These are phyloP conservation scores for Pelobates fuscus DNA, from an alignment of 2,113 vertebrate genomes.

Conservation along the genomic window DNA sequence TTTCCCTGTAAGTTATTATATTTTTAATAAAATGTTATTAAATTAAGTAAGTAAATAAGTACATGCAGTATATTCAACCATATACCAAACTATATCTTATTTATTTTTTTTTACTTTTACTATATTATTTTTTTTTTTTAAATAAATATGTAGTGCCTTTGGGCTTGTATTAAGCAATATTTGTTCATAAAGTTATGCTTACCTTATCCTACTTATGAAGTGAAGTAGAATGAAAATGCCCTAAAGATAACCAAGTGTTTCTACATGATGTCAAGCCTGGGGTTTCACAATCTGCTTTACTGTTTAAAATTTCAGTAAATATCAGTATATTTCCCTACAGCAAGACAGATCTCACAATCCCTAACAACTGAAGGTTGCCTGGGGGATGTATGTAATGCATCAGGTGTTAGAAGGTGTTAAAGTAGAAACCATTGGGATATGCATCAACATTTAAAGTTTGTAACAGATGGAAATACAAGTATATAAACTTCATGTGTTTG, in stretches of 20 bases:
- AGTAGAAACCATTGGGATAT: constrained; percentile 60
- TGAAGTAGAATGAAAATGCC: constrained; percentile 64
- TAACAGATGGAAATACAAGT: constrained; percentile 58
- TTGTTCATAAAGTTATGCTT: constrained; percentile 64
- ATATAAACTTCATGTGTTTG: constrained; percentile 48
- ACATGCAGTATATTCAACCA: not conserved
- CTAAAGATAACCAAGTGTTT: constrained; percentile 62
- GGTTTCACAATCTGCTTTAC: constrained; percentile 69
- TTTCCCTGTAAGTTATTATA: no score
- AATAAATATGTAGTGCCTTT: constrained; percentile 53
- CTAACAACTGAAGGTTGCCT: constrained; percentile 58
- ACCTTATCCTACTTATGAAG: constrained; percentile 68
- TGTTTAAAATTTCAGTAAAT: constrained; percentile 71
- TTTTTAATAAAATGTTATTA: no score
- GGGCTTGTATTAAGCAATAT: constrained; percentile 58
- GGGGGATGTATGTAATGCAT: constrained; percentile 54
- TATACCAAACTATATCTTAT: not conserved
- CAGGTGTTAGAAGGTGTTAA: constrained; percentile 61
- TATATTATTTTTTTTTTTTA: constrained; percentile 34
- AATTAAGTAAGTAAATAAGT: not conserved
- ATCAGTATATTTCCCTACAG: constrained; percentile 69
- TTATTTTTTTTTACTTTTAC: not conserved
- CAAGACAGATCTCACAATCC: constrained; percentile 66
- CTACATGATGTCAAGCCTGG: constrained; percentile 62
- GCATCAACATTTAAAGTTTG: constrained; percentile 54